Base-by-base conservation (phyloP, 2,888 invertebrate genomes). In the Platycheirus albimanus region DNA sequence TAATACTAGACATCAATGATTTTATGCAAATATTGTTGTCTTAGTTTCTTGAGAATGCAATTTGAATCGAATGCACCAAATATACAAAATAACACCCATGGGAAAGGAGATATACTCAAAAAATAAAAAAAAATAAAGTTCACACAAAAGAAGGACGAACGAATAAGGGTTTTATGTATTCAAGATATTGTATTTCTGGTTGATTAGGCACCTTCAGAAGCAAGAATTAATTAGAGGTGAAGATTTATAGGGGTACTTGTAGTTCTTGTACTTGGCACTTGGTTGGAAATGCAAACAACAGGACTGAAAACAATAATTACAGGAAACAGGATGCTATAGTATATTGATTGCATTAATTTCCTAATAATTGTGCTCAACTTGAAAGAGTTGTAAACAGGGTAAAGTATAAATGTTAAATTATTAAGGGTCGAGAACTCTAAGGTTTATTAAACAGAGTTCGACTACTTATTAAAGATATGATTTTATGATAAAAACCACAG, bases 161-260 rank as follows among this genome's bases (percentile, higher is more conserved):
- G n/a, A 24, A 41, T 2, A 56, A 41, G 58, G 58, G 38, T 58
- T 33, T 58, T 15, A 24, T 41, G 11, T 58, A 11, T n/a, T 38
- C 24, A 15, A 20, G 13, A 13, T 58, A 41, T 41, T 58, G 41
- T 11, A 24, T 41, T 24, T 58, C 41, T 58, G 38, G 41, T 58
- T 58, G 58, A 58, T 58, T 13, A 41, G 58, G 24, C 24, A 56
- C 20, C 38, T 56, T 56, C 13, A 10, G 11, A 36, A 7, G n/a
- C 11, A 54, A 36, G 11, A 41, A 6, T 15, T 41, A 17, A 41
- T 58, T 28, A 58, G 6, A 41, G 10, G 3, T 24, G 15, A 41
- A 41, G 8, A 15, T 7, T 30, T 4, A 58, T 58, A 41, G 41
- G 58, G 58, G 58, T 58, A 24, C 15, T 20, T n/a, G 15, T 24